Evolutionary conservation across 2,797 vertebrate species (phyloP), one percentile per base, ranked within the genome.

Genomic region (Melopsittacus undulatus): DNA sequence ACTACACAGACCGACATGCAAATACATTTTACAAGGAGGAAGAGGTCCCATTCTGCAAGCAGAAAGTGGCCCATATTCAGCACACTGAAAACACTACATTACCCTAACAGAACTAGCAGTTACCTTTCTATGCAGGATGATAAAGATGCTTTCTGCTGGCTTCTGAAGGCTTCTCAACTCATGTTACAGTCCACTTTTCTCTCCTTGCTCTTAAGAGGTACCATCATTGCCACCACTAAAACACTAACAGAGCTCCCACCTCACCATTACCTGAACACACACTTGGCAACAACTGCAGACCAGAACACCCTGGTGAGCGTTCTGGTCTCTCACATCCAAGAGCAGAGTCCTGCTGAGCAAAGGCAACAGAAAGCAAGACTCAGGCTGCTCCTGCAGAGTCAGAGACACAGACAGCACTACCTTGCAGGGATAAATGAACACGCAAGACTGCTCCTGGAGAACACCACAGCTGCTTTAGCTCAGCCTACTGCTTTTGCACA

Each of bases 41-140:
- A 42, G 67, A 84, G 72, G 68, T 48, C 61, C 64, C 75, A 59
- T 81, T 13, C 56, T 24, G 46, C 32, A 62, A 59, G 68, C 8
- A 30, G 59, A 34, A 74, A 72, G 49, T 1, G 0, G 83, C 74
- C 93, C 54, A 2, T 23, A 89, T 63, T 68, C 49, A 80, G 61
- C 81, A 27, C 16, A 3, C 5, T 74, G 48, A 72, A 87, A 90
- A 72, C 32, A 6, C 14, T 36, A 34, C 52, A 2, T 9, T 29
- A 64, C 84, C 14, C 64, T 29, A 43, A 61, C 23, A 75, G 72
- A 91, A 56, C 32, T 51, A 69, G 43, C 96, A 93, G 83, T 93
- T 88, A 78, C 70, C 92, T 87, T 86, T 24, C 87, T 66, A 10
- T 1, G 10, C 49, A 78, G 52, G 48, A 74, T 12, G 4, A 75